Conservation (phyloP, 2,113 vertebrate species). For the Maccullochella peelii region DNA sequence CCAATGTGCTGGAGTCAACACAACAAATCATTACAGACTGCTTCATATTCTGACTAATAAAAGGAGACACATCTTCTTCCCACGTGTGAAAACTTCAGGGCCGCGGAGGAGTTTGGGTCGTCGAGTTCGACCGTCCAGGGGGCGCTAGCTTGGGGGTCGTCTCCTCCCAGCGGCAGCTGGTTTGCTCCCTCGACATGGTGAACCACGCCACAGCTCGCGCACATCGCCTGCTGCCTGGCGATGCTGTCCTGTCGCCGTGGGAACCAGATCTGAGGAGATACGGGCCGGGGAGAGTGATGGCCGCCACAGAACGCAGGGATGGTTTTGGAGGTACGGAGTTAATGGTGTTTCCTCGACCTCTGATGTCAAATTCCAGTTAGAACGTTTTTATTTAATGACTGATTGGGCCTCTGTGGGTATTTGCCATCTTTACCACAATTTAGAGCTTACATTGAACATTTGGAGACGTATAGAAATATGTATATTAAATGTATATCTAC, state of each 20-base stretch:
- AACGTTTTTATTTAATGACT: neutral
- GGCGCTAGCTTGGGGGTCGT: neutral
- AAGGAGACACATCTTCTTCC: neutral
- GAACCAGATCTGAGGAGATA: slow-evolving; percentile 81
- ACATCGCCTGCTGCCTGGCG: slow-evolving; percentile 82
- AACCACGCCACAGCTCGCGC: slow-evolving; percentile 70
- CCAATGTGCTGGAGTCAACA: neutral
- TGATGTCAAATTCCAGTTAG: too few species aligned
- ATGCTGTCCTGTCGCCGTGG: slow-evolving; percentile 91
- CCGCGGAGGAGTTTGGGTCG: slow-evolving; percentile 81
- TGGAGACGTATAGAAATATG: too few species aligned
- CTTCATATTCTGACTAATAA: neutral
- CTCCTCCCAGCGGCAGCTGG: slow-evolving; percentile 77
- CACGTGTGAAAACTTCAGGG: slow-evolving; percentile 70
- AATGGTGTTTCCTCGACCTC: neutral
- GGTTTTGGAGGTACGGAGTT: slow-evolving; percentile 80
- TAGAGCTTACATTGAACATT: too few species aligned
- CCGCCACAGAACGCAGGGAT: slow-evolving; percentile 78
- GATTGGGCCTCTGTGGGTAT: neutral
- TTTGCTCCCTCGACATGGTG: slow-evolving; percentile 85
- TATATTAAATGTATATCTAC: too few species aligned
- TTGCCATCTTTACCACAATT: too few species aligned
- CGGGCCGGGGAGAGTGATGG: slow-evolving; percentile 86
- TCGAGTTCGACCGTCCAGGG: slow-evolving; percentile 84
- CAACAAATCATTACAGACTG: neutral